Base-by-base conservation (phyloP, 1,140 invertebrate genomes). In the Trichogramma pretiosum region DNA sequence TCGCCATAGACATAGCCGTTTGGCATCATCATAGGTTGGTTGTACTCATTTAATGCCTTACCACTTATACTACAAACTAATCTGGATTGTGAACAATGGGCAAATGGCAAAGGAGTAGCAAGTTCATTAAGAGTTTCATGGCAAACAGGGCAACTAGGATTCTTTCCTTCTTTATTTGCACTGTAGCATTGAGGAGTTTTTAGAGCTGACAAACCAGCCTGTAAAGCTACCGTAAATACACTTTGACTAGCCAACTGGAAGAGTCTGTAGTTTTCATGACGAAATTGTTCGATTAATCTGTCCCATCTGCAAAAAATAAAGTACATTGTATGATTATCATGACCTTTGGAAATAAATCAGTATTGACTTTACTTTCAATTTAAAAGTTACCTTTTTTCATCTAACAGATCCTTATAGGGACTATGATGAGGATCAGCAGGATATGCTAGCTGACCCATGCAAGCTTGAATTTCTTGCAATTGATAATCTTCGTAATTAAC, bases 1-100 rank as follows among this genome's bases (percentile, higher is more conserved):
- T 91, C 88, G n/a, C 95, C 94, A 72, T 97, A 98, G 39, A 98
- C 91, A 71, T 93, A 87, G 45, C 94, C 94, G 76, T 98, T 98
- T 32, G 96, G 95, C 67, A 98, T 78, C 83, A 96, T 93, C 84
- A 98, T 89, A 0, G 96, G 95, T 54, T 87, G 89, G 73, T 99
- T 98, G 68, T 98, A 84, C 70, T 98, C 95, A 74, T 98, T 96
- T 36, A 99, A 74, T n/a, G 90, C 85, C 55, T 87, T 77, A 5
- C 91, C 89, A 40, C 89, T 91, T 50, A 97, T 87, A 56, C 85
- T 81, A 64, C 91, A 96, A 54, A 98, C 88, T 3, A 99, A 77
- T 33, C 89, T 81, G 48, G 91, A 93, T 67, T 98, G 93, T 18
- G 92, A 90, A 68, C 92, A 95, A 74, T 98, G 95, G 35, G 94